phyloP scores from a whole-genome alignment of 2,888 invertebrate genomes.

The Apoda limacodes region DNA sequence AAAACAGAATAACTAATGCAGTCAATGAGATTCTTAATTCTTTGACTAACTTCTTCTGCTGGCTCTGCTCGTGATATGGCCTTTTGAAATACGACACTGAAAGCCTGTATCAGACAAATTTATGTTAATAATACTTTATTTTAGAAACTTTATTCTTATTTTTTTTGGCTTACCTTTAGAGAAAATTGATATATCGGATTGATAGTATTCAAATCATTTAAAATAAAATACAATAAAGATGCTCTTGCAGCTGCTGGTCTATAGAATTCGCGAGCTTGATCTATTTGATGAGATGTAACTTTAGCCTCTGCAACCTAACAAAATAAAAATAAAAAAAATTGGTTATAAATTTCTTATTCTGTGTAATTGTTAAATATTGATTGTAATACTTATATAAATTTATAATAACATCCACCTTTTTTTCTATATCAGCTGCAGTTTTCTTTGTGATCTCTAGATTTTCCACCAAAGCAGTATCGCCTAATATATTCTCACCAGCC shows the following conservation, averaged over 20 bases:
- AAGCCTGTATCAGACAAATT: slow-evolving; percentile 76
- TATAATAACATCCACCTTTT: slow-evolving; percentile 70
- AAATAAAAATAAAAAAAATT: slow-evolving; percentile 5
- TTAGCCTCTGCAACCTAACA: slow-evolving; percentile 87
- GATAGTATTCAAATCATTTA: slow-evolving; percentile 95
- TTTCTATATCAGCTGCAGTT: slow-evolving; percentile 95
- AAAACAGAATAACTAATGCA: slow-evolving; percentile 95
- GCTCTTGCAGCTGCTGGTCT: slow-evolving; percentile 93
- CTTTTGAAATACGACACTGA: slow-evolving; percentile 97
- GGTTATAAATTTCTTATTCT: slow-evolving; percentile 1
- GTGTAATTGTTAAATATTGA: background rate
- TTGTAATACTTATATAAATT: background rate
- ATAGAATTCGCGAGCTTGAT: slow-evolving; percentile 90
- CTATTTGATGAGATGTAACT: slow-evolving; percentile 91
- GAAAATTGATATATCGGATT: slow-evolving; percentile 98
- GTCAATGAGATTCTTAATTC: slow-evolving; percentile 92
- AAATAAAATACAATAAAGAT: slow-evolving; percentile 92
- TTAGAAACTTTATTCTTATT: background rate
- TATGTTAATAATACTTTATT: background rate
- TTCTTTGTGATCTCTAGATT: slow-evolving; percentile 96
- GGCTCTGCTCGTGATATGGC: slow-evolving; percentile 91
- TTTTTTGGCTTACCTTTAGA: slow-evolving; percentile 75
- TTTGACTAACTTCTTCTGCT: slow-evolving; percentile 78
- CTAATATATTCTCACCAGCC: slow-evolving; percentile 92
- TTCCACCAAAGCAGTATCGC: slow-evolving; percentile 94